A percentile compares a stretch with the other conserved stretches of the same genome.
Conservation (phyloP, 1,140 invertebrate species). For the Heliothis virescens region DNA sequence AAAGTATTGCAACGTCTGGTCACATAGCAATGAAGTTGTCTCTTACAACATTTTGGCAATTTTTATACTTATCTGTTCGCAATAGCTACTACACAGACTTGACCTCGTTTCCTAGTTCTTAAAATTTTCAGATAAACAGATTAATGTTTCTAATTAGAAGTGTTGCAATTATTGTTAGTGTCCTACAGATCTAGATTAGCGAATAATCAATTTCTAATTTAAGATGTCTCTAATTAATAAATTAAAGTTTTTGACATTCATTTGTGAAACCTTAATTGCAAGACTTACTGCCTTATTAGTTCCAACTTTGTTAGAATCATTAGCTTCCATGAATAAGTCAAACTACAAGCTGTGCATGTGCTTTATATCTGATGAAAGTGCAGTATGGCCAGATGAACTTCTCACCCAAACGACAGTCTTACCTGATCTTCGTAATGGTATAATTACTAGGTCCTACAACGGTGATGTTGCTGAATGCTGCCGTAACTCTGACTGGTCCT, state of each 20-base stretch:
- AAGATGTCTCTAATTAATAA: not conserved
- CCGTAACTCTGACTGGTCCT: slow-evolving; percentile 90
- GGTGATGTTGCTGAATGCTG: slow-evolving; percentile 90
- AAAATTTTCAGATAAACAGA: slow-evolving; percentile 21
- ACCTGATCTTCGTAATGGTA: slow-evolving; percentile 87
- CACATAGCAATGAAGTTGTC: slow-evolving; percentile 19
- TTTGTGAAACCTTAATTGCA: too few species aligned
- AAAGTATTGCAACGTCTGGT: not conserved
- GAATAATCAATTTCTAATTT: slow-evolving; percentile 14
- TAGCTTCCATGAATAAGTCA: too few species aligned
- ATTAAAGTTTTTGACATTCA: not conserved
- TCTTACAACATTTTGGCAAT: slow-evolving; percentile 36
- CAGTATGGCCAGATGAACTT: not conserved
- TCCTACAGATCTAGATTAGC: slow-evolving; percentile 23
- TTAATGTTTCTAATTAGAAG: slow-evolving; percentile 34
- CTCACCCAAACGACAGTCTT: slow-evolving; percentile 22
- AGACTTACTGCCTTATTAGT: not conserved
- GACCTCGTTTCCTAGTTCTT: slow-evolving; percentile 37
- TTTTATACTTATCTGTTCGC: slow-evolving; percentile 36
- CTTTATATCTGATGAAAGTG: too few species aligned
- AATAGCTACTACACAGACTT: slow-evolving; percentile 42
- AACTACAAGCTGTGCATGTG: too few species aligned
- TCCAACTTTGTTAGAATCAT: too few species aligned
- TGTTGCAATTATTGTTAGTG: slow-evolving; percentile 19
- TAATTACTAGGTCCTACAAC: slow-evolving; percentile 91